These are phyloP conservation scores for Actinia tenebrosa DNA, from an alignment of 64 coral and sea anemone genomes.

Conservation along the genomic window DNA sequence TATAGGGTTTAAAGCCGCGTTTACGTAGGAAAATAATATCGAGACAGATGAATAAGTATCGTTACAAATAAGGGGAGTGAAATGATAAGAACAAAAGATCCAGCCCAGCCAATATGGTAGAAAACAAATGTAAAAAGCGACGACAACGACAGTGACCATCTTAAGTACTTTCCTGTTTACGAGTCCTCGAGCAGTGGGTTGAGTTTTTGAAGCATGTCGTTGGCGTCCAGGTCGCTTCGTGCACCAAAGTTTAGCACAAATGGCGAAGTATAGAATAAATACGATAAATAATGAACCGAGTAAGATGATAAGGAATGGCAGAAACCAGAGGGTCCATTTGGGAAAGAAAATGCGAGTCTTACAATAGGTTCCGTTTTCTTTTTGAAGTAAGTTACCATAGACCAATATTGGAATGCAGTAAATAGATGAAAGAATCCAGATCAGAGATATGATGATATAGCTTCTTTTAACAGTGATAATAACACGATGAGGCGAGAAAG, in stretches of 20 bases:
- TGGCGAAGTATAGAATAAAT: constrained; percentile 26
- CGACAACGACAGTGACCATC: constrained; percentile 38
- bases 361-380: constrained; percentile 5
- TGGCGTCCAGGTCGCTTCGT: neutral
- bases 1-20: constrained; percentile 37
- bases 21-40: constrained; percentile 36
- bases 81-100: constrained; percentile 47
- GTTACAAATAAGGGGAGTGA: constrained; percentile 21
- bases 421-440: constrained; percentile 16
- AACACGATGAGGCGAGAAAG: constrained; percentile 27
- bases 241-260: constrained; percentile 24
- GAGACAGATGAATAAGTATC: constrained; percentile 17
- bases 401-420: constrained; percentile 27
- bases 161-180: constrained; percentile 34
- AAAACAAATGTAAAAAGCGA: constrained; percentile 43
- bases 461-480: constrained; percentile 17
- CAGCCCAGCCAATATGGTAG: constrained; percentile 43
- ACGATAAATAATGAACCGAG: constrained; percentile 20
- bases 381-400: constrained; percentile 21
- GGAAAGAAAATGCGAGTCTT: constrained; percentile 45
- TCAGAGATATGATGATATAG: constrained; percentile 6
- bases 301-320: constrained; percentile 23
- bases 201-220: neutral
- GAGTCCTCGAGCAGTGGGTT: neutral
- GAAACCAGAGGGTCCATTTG: constrained; percentile 28